These are phyloP conservation scores for Zapus hudsonius DNA, from an alignment of 2,113 vertebrate genomes.

Conservation along the genomic window DNA sequence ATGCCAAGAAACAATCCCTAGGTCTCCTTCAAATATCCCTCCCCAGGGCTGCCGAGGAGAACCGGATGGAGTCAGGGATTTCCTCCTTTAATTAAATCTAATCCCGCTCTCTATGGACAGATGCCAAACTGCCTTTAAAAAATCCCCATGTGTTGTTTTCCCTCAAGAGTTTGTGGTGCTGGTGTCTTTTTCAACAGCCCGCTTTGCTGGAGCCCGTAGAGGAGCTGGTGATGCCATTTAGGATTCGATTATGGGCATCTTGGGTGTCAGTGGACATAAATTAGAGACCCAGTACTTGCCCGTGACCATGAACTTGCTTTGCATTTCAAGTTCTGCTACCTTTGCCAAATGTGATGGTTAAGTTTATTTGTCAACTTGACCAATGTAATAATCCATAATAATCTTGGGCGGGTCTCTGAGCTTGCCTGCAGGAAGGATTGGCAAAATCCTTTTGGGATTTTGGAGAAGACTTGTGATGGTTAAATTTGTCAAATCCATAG, in stretches of 20 bases:
- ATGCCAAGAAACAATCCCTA: slow-evolving; percentile 34
- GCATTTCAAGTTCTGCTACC: background rate
- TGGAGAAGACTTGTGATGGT: no score
- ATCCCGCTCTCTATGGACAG: slow-evolving; percentile 29
- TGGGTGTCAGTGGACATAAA: background rate
- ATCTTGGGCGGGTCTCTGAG: no score
- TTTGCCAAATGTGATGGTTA: background rate
- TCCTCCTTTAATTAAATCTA: slow-evolving; percentile 57
- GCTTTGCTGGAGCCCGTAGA: background rate
- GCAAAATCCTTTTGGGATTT: no score
- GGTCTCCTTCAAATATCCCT: background rate
- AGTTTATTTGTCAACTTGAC: no score
- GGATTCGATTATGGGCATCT: background rate
- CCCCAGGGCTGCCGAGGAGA: background rate
- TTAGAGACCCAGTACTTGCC: background rate
- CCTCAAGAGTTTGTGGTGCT: slow-evolving; percentile 44
- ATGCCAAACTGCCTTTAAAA: slow-evolving; percentile 35
- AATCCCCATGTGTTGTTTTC: slow-evolving; percentile 55
- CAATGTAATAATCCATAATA: no score
- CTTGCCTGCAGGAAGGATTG: no score
- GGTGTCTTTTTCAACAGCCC: slow-evolving; percentile 39
- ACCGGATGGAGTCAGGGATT: slow-evolving; percentile 40
- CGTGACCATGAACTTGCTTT: background rate
- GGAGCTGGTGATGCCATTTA: background rate
- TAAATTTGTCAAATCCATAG: no score